These are phyloP conservation scores for Eutolmus rufibarbis DNA, from an alignment of 2,888 invertebrate species.

Conservation along the genomic window DNA sequence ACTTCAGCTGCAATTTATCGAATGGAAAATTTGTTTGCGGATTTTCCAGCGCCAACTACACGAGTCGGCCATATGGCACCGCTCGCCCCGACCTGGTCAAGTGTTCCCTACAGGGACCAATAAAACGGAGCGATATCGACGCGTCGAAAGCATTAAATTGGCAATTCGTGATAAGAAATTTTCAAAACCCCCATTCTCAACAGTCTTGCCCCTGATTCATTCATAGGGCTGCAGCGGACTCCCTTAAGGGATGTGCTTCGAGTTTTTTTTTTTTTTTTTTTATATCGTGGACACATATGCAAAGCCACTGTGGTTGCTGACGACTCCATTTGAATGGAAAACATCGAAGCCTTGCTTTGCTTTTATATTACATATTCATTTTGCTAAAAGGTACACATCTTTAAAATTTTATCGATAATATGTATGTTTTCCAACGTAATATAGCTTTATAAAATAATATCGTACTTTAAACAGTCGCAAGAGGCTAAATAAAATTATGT, in stretches of 20 bases:
- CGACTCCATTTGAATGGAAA: not conserved
- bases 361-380: not conserved
- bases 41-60: constrained; percentile 28
- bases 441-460: too few relatives aligned
- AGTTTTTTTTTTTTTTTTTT: not conserved
- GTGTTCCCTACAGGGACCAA: not conserved
- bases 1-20: constrained; percentile 27
- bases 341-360: not conserved
- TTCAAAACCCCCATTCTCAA: not conserved
- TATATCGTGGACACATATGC: not conserved
- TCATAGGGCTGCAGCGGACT: not conserved
- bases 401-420: too few relatives aligned
- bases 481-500: too few relatives aligned
- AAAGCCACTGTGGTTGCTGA: not conserved
- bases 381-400: too few relatives aligned
- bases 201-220: not conserved
- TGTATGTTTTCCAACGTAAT: too few relatives aligned
- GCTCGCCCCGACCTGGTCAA: not conserved
- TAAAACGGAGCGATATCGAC: constrained; percentile 20
- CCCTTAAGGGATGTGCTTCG: not conserved
- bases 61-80: constrained; percentile 3
- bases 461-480: too few relatives aligned
- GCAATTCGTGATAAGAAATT: constrained; percentile 36
- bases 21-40: constrained; percentile 39
- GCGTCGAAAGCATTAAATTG: constrained; percentile 32